Base-by-base conservation (phyloP, 2,888 invertebrate genomes). In the Leptura quadrifasciata region DNA sequence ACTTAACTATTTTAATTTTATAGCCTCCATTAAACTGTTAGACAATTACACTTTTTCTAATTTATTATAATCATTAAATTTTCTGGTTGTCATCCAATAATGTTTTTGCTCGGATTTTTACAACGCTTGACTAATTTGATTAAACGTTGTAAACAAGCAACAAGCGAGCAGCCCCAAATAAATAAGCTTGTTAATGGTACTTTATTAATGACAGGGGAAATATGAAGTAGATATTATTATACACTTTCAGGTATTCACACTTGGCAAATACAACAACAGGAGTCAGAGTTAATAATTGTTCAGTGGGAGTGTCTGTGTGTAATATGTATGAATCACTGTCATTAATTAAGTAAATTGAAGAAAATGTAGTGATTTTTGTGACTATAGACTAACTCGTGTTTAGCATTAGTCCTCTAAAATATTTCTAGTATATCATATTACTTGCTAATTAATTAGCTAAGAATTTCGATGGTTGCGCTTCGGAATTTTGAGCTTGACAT, bases 261-360 rank as follows among this genome's bases (percentile, higher is more conserved):
- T 65, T 65, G 52, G 65, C 65, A 65, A 18, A 65, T 52, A 12
- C 52, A 52, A 65, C 15, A 1, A 15, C 18, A 57, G 15, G 20
- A 47, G 47, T 61, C 31, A 61, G 6, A 10, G 8, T 61, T 17
- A 60, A 60, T 61, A 61, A 35, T 12, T 35, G 20, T 18, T 18
- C 35, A 39, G 64, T 64, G 47, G 64, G 64, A 39, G 65, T 65
- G 63, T 39, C 35, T 47, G n/a, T 47, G 39, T 39, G 39, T 3
- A 39, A 39, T 39, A 12, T 39, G 6, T n/a, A 47, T 47, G 47
- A 47, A 47, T 47, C 47, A 47, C n/a, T n/a, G 15, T 47, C n/a
- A 47, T 47, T 47, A 47, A 15, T 47, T 39, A n/a, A n/a, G n/a
- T n/a, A n/a, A n/a, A n/a, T n/a, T 12, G 15, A 2, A 39, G 39